Evolutionary conservation across 2,797 vertebrate genomes (phyloP).

Genomic region (Sebastes glaucus): DNA sequence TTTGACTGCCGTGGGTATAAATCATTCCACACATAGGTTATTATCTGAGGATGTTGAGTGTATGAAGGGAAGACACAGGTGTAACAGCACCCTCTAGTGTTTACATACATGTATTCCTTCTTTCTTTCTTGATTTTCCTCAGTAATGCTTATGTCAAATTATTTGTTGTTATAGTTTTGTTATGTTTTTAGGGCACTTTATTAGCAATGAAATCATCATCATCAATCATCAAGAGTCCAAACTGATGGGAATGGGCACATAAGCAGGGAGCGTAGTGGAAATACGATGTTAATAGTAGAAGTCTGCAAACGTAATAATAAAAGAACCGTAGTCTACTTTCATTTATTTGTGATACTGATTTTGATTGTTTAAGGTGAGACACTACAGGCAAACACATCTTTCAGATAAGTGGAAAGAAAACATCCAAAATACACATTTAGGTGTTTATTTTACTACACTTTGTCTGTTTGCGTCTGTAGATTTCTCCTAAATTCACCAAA

Average conservation of each 20-base stretch:
- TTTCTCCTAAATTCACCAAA: too few species aligned
- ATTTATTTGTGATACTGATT: not conserved
- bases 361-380: not conserved
- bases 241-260: not conserved
- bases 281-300: not conserved
- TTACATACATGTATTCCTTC: not conserved
- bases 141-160: not conserved
- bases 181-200: constrained; percentile 15
- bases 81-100: constrained; percentile 61
- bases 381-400: too few species aligned
- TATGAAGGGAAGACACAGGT: not conserved
- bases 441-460: too few species aligned
- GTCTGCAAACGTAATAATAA: not conserved
- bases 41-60: not conserved
- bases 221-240: not conserved
- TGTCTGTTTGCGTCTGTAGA: too few species aligned
- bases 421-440: too few species aligned
- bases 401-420: too few species aligned
- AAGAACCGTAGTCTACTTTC: not conserved
- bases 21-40: constrained; percentile 26
- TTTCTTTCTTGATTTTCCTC: constrained; percentile 18
- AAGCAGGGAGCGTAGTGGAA: not conserved
- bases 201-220: not conserved
- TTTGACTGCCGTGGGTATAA: constrained; percentile 27
- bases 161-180: not conserved